Evolutionary conservation across 2,888 invertebrate species (phyloP).

Genomic region (Aleiodes leptofemur): DNA sequence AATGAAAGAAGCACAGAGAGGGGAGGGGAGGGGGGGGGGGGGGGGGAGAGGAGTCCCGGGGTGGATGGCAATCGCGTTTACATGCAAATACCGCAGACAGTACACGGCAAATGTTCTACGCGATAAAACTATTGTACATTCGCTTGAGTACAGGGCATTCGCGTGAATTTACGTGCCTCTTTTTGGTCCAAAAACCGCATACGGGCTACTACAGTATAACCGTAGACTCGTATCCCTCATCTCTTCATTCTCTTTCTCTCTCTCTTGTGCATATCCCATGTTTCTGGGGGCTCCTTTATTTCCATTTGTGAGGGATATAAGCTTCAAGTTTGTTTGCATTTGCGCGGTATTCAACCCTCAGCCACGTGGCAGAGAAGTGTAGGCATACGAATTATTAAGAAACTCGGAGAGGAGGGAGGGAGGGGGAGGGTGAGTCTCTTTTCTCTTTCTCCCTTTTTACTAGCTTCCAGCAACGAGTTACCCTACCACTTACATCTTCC

Average conservation of each 20-base stretch:
- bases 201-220: constrained; percentile 32
- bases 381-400: constrained; percentile 69
- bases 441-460: constrained; percentile 6
- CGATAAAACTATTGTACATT: constrained; percentile 70
- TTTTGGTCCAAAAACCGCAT: constrained; percentile 43
- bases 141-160: constrained; percentile 56
- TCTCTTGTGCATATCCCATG: neutral
- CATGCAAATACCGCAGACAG: constrained; percentile 66
- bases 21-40: constrained; percentile 29
- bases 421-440: constrained; percentile 59
- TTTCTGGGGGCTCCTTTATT: constrained; percentile 21
- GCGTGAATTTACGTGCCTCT: constrained; percentile 67
- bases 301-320: constrained; percentile 17
- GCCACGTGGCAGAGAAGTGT: constrained; percentile 44
- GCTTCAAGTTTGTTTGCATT: constrained; percentile 39
- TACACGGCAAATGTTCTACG: constrained; percentile 69
- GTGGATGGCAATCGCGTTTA: constrained; percentile 66
- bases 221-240: constrained; percentile 25
- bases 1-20: constrained; percentile 42
- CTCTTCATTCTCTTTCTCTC: neutral
- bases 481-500: constrained; percentile 52
- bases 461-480: constrained; percentile 2
- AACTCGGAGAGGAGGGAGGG: constrained; percentile 45
- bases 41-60: constrained; percentile 34
- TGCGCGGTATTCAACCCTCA: constrained; percentile 30